Conservation (phyloP, 2,888 invertebrate genomes). For the Amblyjoppa proteus region DNA sequence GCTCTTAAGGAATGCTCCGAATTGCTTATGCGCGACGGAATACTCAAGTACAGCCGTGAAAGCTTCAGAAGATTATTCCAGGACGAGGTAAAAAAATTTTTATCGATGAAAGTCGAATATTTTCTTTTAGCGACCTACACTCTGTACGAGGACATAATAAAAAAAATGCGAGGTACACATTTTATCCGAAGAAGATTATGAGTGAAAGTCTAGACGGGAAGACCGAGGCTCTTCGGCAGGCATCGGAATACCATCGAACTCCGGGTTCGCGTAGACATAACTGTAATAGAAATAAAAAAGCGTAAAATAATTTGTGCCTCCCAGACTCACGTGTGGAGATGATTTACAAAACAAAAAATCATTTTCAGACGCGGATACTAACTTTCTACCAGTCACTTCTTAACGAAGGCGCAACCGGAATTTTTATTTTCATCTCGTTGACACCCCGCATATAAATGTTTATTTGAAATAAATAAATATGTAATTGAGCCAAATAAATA, state of each 20-base stretch:
- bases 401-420: too few relatives aligned
- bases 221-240: constrained; percentile 12
- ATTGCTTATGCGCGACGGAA: constrained; percentile 88
- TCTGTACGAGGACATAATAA: background rate
- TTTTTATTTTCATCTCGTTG: too few relatives aligned
- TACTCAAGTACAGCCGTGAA: constrained; percentile 88
- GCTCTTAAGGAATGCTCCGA: constrained; percentile 89
- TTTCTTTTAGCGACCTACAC: background rate
- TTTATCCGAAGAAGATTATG: constrained; percentile 51
- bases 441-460: too few relatives aligned
- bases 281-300: constrained; percentile 11
- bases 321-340: too few relatives aligned
- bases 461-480: background rate
- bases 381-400: background rate
- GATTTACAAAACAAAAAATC: background rate
- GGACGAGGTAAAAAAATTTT: constrained; percentile 87
- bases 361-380: background rate
- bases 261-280: constrained; percentile 40
- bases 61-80: constrained; percentile 89
- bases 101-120: constrained; percentile 14
- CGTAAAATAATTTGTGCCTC: background rate
- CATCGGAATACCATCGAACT: constrained; percentile 39
- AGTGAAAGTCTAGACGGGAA: constrained; percentile 54
- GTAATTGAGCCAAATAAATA: background rate
- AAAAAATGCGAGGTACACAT: background rate